A percentile compares a stretch with the other conserved stretches of the same genome.
Evolutionary conservation across 2,888 invertebrate genomes (phyloP).

Genomic region (Sesia apiformis): DNA sequence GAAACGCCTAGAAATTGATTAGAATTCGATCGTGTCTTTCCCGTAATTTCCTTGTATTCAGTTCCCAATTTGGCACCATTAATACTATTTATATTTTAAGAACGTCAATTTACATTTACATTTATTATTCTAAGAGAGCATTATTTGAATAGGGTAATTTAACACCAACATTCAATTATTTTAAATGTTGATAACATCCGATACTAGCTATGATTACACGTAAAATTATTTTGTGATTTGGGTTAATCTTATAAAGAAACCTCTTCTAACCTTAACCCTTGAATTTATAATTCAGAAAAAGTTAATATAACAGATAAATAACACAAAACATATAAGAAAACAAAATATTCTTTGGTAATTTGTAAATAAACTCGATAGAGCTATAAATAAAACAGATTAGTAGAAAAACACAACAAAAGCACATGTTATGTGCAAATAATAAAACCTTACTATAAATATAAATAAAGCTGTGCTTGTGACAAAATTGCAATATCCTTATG

Average conservation of each 20-base stretch:
- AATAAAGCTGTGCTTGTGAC: not conserved
- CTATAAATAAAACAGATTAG: conserved; percentile 5
- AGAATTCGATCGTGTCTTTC: not conserved
- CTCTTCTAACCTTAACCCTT: too few relatives aligned
- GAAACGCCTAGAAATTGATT: too few relatives aligned
- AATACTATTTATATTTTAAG: not conserved
- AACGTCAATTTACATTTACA: not conserved
- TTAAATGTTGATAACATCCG: too few relatives aligned
- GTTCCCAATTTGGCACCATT: conserved; percentile 39
- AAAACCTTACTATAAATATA: not conserved
- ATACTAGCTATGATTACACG: too few relatives aligned
- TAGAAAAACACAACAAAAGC: conserved; percentile 11
- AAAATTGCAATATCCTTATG: not conserved
- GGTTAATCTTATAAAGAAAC: too few relatives aligned
- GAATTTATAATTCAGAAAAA: too few relatives aligned
- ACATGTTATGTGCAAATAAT: conserved; percentile 3
- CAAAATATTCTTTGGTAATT: conserved; percentile 31
- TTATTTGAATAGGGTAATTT: not conserved
- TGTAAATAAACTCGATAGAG: conserved; percentile 11
- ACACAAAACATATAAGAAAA: conserved; percentile 16
- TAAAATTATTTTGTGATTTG: too few relatives aligned
- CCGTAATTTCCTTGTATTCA: conserved; percentile 17
- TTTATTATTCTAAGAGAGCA: not conserved
- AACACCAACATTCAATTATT: too few relatives aligned
- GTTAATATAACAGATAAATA: conserved; percentile 10